These are phyloP conservation scores for Toxostoma redivivum DNA, from an alignment of 2,113 vertebrate species.

Conservation along the genomic window DNA sequence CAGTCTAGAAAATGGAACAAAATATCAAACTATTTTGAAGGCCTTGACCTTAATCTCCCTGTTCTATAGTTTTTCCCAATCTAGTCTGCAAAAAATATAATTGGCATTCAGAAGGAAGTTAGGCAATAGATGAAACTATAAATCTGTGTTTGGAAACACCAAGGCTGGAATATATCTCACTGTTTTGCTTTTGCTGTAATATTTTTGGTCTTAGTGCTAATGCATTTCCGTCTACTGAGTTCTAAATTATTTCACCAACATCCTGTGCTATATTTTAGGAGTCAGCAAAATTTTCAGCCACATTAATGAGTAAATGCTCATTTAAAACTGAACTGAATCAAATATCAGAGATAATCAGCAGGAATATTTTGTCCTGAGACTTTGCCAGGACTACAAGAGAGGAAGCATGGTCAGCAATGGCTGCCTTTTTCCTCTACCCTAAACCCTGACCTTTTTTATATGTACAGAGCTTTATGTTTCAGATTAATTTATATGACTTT, in stretches of 20 bases:
- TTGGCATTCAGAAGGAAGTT: background rate
- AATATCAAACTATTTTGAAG: background rate
- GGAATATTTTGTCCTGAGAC: background rate
- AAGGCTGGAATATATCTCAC: background rate
- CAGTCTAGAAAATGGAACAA: background rate
- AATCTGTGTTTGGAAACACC: background rate
- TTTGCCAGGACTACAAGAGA: background rate
- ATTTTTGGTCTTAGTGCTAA: background rate
- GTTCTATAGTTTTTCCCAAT: background rate
- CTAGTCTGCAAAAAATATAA: background rate
- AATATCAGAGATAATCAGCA: background rate
- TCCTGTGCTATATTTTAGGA: background rate
- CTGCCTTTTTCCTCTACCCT: background rate
- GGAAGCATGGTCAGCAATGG: background rate
- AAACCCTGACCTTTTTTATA: background rate
- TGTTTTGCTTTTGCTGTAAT: background rate
- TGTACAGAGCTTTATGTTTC: accelerated
- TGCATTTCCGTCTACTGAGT: background rate
- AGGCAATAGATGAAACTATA: background rate
- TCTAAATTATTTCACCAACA: constrained; percentile 2
- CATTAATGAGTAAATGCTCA: background rate
- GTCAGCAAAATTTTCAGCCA: background rate
- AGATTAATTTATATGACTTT: background rate
- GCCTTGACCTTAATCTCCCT: background rate
- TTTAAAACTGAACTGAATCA: background rate